Base-by-base conservation (phyloP, 2,888 invertebrate genomes). In the Gastracanthus pulcherrimus region DNA sequence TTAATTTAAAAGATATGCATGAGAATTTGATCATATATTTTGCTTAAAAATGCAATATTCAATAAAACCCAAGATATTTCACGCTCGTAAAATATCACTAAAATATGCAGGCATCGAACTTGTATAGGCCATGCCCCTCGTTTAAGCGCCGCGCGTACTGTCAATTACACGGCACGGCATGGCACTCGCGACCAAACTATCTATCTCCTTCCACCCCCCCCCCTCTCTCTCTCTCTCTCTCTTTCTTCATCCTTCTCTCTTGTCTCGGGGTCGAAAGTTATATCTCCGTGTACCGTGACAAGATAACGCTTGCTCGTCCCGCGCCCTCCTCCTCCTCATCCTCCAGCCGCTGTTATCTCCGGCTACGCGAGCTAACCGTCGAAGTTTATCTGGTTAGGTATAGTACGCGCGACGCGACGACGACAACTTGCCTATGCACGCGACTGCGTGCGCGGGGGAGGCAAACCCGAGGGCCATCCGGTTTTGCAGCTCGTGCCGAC, bases 311-410 rank as follows among this genome's bases (percentile, higher is more conserved):
- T n/a, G 51, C n/a, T 29, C 29, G 11, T 58, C 62, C n/a, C n/a
- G n/a, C n/a, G 41, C 16, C 11, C 34, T 13, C 51, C 45, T 34
- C 34, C 11, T 38, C 23, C 69, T 29, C 0, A 45, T 19, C 74
- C 29, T 64, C 0, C 60, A n/a, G 23, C 55, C 26, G 36, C 64
- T 45, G 74, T 79, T 74, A 74, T 80, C 80, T 81, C 75, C 55
- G 76, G 76, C 70, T 76, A 62, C 72, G 70, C 51, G 67, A 67
- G 72, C 66, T 76, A 75, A 77, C 36, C 77, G 66, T 81, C 77
- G 34, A 77, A 78, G 69, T 81, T 81, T 77, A 74, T 78, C 74
- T 76, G 34, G 26, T 3, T 41, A 51, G 26, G 29, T n/a, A n/a
- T n/a, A n/a, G n/a, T n/a, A n/a, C n/a, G 48, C n/a, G 23, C 34